Conservation (phyloP, 2,797 vertebrate species). For the Urocyon cinereoargenteus region DNA sequence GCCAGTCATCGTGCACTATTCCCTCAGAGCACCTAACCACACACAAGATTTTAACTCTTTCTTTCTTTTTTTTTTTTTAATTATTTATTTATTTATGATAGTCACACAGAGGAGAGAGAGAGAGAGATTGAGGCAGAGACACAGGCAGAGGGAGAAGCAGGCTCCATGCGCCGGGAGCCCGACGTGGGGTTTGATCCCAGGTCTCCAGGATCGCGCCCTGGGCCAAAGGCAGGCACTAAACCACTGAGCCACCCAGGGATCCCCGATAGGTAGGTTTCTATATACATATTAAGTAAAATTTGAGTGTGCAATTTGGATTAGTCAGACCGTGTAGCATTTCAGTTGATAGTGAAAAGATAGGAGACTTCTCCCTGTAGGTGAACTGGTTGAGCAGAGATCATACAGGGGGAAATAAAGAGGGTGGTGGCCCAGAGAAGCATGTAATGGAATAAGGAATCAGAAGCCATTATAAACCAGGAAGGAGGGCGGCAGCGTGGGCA, state of each 20-base stretch:
- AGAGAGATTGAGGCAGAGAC: no score
- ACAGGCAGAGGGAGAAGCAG: no score
- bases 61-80: no score
- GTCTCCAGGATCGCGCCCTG: no score
- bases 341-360: not conserved
- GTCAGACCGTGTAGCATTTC: not conserved
- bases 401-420: not conserved
- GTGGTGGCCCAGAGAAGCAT: not conserved
- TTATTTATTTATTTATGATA: no score
- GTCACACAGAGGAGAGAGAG: no score
- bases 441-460: not conserved
- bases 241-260: no score
- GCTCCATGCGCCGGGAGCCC: no score
- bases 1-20: not conserved
- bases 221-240: no score
- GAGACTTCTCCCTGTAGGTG: not conserved
- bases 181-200: no score
- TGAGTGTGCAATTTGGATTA: not conserved
- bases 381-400: not conserved
- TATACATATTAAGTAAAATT: not conserved
- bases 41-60: not conserved
- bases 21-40: not conserved
- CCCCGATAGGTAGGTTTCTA: not conserved
- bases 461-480: not conserved
- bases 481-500: not conserved